phyloP scores from a whole-genome alignment of 2,113 vertebrate genomes.

The mouse (Mus musculus) region GRCm39 chr9:27131001-27131500 shows the following conservation, averaged over 20 bases:
- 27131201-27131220: not conserved
- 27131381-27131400: not conserved
- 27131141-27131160: not conserved
- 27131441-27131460: not conserved
- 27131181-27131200: not conserved
- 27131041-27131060: no score
- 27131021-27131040: not conserved
- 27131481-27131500: not conserved
- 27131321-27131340: not conserved
- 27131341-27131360: not conserved
- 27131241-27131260: not conserved
- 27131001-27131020: no score
- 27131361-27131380: not conserved
- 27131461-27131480: not conserved
- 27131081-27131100: no score
- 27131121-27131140: not conserved
- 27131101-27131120: no score
- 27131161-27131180: not conserved
- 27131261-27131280: not conserved
- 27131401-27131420: not conserved
- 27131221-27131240: not conserved
- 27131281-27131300: not conserved
- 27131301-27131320: not conserved
- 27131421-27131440: not conserved
- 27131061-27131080: not conserved